Conservation (phyloP, 1,140 invertebrate species). For the Rhopalosiphum padi region DNA sequence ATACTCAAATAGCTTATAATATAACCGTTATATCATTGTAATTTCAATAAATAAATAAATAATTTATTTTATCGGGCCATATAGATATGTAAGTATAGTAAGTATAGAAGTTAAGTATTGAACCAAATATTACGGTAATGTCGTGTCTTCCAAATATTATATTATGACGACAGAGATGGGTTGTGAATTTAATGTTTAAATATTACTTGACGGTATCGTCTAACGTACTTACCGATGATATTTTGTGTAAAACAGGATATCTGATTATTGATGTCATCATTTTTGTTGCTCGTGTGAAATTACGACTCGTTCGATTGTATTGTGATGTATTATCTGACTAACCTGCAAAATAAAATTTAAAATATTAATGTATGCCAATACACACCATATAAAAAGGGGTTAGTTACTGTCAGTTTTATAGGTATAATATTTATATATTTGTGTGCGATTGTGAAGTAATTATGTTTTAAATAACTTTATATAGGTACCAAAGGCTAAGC, state of each 20-base stretch:
- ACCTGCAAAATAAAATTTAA: background rate
- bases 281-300: background rate
- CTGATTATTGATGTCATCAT: background rate
- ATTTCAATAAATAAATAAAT: too few relatives aligned
- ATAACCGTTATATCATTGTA: too few relatives aligned
- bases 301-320: background rate
- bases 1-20: background rate
- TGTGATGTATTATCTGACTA: background rate
- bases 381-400: background rate
- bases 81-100: background rate
- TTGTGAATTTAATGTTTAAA: background rate
- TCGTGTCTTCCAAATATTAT: background rate
- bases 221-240: background rate
- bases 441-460: background rate
- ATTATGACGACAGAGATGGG: background rate
- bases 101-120: too few relatives aligned
- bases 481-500: background rate
- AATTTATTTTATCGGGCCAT: background rate
- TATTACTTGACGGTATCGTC: background rate
- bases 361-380: background rate
- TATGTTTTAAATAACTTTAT: background rate
- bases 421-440: background rate
- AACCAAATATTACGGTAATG: background rate
- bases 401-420: background rate
- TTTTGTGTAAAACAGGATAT: background rate